Base-by-base conservation (phyloP, 1,140 invertebrate genomes). In the Helicorthomorpha holstii region DNA sequence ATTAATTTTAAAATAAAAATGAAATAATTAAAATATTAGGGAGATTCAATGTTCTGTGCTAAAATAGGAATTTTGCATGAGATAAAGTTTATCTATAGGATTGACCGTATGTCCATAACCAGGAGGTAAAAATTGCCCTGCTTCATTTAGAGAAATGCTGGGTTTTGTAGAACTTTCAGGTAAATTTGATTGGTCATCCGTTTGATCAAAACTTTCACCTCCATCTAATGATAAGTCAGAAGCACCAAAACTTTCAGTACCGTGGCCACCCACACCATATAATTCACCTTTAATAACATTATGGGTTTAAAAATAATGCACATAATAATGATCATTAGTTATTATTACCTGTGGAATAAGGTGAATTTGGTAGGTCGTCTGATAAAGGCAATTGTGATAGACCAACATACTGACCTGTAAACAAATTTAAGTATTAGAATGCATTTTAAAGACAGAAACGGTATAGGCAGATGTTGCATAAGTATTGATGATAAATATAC, bases 21-120 rank as follows among this genome's bases (percentile, higher is more conserved):
- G n/a, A n/a, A n/a, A n/a, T n/a, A n/a, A n/a, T n/a, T n/a, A n/a
- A n/a, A n/a, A n/a, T n/a, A n/a, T n/a, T n/a, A n/a, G n/a, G n/a
- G n/a, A n/a, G n/a, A n/a, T 34, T 34, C 19, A 46, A 7, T 46
- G 44, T 46, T 46, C 55, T 29, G 59, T 58, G 49, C 56, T 63
- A 64, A 94, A 94, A 66, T 94, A 94, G 29, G 85, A 91, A 69
- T 84, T 90, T 68, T 92, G 88, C 92, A 97, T 97, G 60, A 93
- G 83, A 71, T 94, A 97, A 45, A 96, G 76, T 72, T 94, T 94
- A 68, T 97, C 91, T 58, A 97, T 96, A 29, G 91, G 92, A 68
- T 95, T 95, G 62, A 80, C 62, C 69, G 62, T 83, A 78, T 14
- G 78, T 72, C 50, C 60, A 56, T 73, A 62, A 65, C 67, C 42